Evolutionary conservation across 2,797 vertebrate species (phyloP), one percentile per base, ranked within the genome.

Genomic region (Sphenodon punctatus): DNA sequence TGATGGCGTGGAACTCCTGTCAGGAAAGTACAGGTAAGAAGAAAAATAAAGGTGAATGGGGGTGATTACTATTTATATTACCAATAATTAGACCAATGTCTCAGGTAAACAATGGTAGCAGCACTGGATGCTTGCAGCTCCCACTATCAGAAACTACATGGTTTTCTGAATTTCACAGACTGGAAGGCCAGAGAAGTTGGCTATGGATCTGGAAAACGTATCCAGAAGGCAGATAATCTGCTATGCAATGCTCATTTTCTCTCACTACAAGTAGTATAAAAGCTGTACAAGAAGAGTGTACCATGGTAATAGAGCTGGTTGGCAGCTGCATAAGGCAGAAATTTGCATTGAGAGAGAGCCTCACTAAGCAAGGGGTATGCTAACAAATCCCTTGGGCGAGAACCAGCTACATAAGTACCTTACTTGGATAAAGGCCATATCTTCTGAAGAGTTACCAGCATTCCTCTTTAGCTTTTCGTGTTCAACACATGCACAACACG

Each of bases 1-100:
- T 98, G 97, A 81, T 98, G 97, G 81, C 97, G 97, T 2, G 98
- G 98, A 17, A 99, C 97, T 78, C 98, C 98, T 99, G 91, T n/a
- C 5, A 10, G 61, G 69, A 70, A 56, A 27, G 43, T 30, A 5
- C 3, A 23, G 25, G 11, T 2, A 9, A 32, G 69, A 89, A 46
- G 56, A 81, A 63, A 16, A 69, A 22, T 43, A 32, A 66, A 79
- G 65, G 74, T 38, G 83, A 27, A 51, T 42, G 32, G 46, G 3
- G 23, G 32, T 30, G 23, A 36, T n/a, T n/a, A n/a, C n/a, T n/a
- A n/a, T n/a, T n/a, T n/a, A n/a, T n/a, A n/a, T n/a, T n/a, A n/a
- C n/a, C n/a, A n/a, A n/a, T n/a, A n/a, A n/a, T n/a, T n/a, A n/a
- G n/a, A n/a, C n/a, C n/a, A n/a, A n/a, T n/a, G n/a, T n/a, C n/a